A percentile compares a stretch with the other conserved stretches of the same genome.
Evolutionary conservation across 2,113 vertebrate species (phyloP).

Genomic region (Desmodus rotundus): DNA sequence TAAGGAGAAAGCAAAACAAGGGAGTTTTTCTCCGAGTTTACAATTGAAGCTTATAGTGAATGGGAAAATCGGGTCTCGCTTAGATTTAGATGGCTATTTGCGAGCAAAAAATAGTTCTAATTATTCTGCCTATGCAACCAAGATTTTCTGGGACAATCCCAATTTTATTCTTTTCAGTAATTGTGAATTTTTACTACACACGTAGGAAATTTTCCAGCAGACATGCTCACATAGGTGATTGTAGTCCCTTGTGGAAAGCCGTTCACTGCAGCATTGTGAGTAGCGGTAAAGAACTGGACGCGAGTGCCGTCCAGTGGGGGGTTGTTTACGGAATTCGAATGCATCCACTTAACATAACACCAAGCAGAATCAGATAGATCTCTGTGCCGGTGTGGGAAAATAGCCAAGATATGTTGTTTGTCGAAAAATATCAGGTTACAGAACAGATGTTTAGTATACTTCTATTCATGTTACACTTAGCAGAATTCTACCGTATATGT

Average conservation of each 20-base stretch:
- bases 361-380: background rate
- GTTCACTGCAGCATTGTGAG: background rate
- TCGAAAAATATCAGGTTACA: slow-evolving; percentile 4
- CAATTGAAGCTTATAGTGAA: slow-evolving; percentile 9
- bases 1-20: slow-evolving; percentile 16
- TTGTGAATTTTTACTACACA: slow-evolving; percentile 13
- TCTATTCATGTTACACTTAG: background rate
- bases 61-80: slow-evolving; percentile 44
- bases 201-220: slow-evolving; percentile 18
- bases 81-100: slow-evolving; percentile 28
- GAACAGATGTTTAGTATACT: background rate
- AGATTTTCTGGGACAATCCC: slow-evolving; percentile 41
- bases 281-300: background rate
- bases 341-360: background rate
- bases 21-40: slow-evolving; percentile 26
- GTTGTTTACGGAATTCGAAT: background rate
- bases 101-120: slow-evolving; percentile 57
- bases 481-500: background rate
- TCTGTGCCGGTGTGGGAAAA: background rate
- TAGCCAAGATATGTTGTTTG: background rate
- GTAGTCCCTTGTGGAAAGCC: background rate
- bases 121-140: slow-evolving; percentile 50
- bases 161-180: slow-evolving; percentile 60
- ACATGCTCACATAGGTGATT: background rate
- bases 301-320: background rate